These are phyloP conservation scores for Oxyura jamaicensis DNA, from an alignment of 2,113 vertebrate species.

Conservation along the genomic window DNA sequence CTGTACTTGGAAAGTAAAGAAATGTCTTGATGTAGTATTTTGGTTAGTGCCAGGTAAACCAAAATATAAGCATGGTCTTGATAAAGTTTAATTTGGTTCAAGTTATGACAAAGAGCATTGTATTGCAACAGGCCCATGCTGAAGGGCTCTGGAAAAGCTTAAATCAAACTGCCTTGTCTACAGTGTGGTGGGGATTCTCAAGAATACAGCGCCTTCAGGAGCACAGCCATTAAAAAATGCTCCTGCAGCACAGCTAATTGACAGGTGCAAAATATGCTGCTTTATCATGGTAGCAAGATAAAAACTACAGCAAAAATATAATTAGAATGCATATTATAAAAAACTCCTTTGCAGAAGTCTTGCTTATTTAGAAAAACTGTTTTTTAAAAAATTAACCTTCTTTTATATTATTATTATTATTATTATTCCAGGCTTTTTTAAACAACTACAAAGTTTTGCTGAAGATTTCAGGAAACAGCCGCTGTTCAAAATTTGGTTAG, in stretches of 20 bases:
- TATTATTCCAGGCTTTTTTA: conserved; percentile 86
- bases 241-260: not conserved
- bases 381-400: not conserved
- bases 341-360: not conserved
- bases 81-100: not conserved
- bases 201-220: not conserved
- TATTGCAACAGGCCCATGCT: not conserved
- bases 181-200: not conserved
- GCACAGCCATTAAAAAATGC: not conserved
- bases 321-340: not conserved
- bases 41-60: not conserved
- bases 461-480: conserved; percentile 63
- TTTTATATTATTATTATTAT: not conserved
- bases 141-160: not conserved
- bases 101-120: not conserved
- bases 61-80: not conserved
- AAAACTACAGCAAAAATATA: not conserved
- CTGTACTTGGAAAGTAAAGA: not conserved
- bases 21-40: not conserved
- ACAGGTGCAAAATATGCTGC: not conserved
- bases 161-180: not conserved
- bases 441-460: conserved; percentile 72
- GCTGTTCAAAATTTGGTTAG: conserved; percentile 89
- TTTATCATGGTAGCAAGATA: not conserved
- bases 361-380: not conserved